phyloP scores from a whole-genome alignment of 2,113 vertebrate genomes.

The Coptodon bakossiorum region DNA sequence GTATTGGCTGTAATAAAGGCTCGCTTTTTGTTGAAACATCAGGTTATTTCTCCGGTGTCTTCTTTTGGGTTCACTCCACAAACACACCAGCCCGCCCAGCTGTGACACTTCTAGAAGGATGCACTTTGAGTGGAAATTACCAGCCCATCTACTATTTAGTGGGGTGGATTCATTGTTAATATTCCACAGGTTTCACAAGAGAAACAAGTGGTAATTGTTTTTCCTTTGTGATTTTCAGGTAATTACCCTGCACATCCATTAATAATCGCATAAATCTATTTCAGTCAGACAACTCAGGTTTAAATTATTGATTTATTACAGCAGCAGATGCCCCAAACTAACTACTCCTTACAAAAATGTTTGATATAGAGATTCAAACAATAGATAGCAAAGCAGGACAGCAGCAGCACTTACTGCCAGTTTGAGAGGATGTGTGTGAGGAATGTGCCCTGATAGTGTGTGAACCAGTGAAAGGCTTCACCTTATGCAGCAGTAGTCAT shows the following conservation, averaged over 20 bases:
- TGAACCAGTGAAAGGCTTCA: too few species aligned
- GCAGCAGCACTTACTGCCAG: not conserved
- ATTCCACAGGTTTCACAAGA: not conserved
- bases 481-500: too few species aligned
- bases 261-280: not conserved
- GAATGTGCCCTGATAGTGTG: not conserved
- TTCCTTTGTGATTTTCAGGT: not conserved
- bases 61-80: not conserved
- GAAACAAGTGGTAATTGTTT: not conserved
- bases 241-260: not conserved
- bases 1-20: too few species aligned
- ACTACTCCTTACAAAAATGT: rapidly evolving
- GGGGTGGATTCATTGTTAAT: not conserved
- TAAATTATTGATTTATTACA: not conserved
- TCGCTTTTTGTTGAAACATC: too few species aligned
- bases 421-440: not conserved
- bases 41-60: too few species aligned
- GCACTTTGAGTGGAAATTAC: not conserved
- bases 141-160: not conserved
- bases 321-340: not conserved
- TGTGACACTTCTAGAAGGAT: not conserved
- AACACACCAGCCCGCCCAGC: rapidly evolving
- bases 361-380: not conserved
- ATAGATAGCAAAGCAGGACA: not conserved
- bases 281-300: not conserved